These are phyloP conservation scores for Rhombomys opimus DNA, from an alignment of 2,113 vertebrate genomes.

Conservation along the genomic window DNA sequence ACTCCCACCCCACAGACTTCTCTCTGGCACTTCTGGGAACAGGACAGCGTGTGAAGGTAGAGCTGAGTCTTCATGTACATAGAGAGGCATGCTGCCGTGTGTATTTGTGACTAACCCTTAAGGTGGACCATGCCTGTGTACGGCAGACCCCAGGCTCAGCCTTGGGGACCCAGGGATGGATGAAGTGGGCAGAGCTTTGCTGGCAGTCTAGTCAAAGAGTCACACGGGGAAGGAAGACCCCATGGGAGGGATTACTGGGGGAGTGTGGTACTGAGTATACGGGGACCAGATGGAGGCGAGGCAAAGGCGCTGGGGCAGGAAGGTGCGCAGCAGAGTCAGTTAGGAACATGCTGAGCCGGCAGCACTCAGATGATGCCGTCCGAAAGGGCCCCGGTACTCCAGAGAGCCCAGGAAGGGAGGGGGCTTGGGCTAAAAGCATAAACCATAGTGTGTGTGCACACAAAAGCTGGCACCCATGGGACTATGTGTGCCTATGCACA, in stretches of 20 bases:
- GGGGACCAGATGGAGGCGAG: not conserved
- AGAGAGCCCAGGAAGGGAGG: not conserved
- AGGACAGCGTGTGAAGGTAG: not conserved
- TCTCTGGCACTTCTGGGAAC: not conserved
- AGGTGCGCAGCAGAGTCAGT: not conserved
- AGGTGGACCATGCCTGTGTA: not conserved
- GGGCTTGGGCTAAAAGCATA: not conserved
- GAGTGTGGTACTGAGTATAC: not conserved
- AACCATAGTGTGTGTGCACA: not conserved
- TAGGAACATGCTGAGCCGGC: not conserved
- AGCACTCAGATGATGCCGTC: rapidly evolving
- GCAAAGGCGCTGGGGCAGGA: not conserved
- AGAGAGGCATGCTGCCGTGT: not conserved
- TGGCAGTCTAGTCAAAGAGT: not conserved
- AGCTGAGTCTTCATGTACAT: not conserved
- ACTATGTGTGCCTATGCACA: not conserved
- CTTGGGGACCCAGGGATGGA: not conserved
- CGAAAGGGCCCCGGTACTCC: not conserved
- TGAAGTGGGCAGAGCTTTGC: not conserved
- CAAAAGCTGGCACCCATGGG: not conserved
- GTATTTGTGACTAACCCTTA: not conserved
- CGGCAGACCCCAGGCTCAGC: not conserved
- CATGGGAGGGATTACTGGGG: not conserved
- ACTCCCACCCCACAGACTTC: not conserved
- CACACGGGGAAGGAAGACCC: not conserved